These are phyloP conservation scores for Sparus aurata DNA, from an alignment of 2,797 vertebrate species.

Conservation along the genomic window DNA sequence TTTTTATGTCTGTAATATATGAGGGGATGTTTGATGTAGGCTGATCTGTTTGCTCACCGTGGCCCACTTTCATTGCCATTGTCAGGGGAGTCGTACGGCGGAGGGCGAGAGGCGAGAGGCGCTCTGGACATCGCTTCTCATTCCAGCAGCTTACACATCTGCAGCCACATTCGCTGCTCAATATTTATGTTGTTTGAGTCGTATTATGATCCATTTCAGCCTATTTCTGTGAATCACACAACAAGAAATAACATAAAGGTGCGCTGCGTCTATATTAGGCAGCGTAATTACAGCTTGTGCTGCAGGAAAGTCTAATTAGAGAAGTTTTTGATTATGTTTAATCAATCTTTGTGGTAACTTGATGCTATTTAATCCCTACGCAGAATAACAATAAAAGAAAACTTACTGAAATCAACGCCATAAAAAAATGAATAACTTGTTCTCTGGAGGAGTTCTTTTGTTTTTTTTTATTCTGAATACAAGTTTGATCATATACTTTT, in stretches of 20 bases:
- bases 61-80: constrained; percentile 76
- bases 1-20: constrained; percentile 85
- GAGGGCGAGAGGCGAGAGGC: constrained; percentile 56
- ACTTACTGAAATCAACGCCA: not conserved
- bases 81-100: constrained; percentile 74
- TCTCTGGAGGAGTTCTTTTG: not conserved
- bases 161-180: not conserved
- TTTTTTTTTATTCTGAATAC: constrained; percentile 5
- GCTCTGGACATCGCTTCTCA: constrained; percentile 57
- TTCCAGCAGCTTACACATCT: constrained; percentile 30
- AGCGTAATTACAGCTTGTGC: constrained; percentile 11
- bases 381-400: not conserved
- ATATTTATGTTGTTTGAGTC: not conserved
- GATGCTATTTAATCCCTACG: not conserved
- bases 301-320: not conserved
- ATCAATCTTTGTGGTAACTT: constrained; percentile 11
- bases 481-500: constrained; percentile 14
- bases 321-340: constrained; percentile 12
- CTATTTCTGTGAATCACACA: not conserved
- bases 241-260: not conserved
- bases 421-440: constrained; percentile 16
- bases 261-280: not conserved
- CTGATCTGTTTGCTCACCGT: constrained; percentile 79
- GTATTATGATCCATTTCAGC: not conserved
- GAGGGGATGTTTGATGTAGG: constrained; percentile 79